Evolutionary conservation across 2,888 invertebrate species (phyloP).

Genomic region (Neoitamus cyanurus): DNA sequence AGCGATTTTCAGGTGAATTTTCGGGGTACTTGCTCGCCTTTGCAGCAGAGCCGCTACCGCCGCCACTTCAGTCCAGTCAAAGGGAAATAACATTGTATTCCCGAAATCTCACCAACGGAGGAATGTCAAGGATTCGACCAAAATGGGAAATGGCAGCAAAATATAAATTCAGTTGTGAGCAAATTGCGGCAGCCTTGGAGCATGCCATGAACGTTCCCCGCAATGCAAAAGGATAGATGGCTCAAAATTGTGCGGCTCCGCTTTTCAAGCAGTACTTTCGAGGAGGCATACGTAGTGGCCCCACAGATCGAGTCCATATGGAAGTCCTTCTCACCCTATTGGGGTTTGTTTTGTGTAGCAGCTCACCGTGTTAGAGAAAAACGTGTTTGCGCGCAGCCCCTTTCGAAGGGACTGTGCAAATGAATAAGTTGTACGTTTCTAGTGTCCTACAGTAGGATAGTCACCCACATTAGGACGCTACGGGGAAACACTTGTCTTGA

Average conservation of each 20-base stretch:
- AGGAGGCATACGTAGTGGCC: not conserved
- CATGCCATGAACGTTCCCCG: no score
- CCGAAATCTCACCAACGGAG: not conserved
- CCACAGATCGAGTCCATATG: not conserved
- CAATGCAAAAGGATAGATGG: not conserved
- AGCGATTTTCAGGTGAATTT: constrained; percentile 14
- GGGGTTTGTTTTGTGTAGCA: not conserved
- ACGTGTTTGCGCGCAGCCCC: not conserved
- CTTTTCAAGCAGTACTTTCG: not conserved
- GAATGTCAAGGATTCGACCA: not conserved
- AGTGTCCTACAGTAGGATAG: not conserved
- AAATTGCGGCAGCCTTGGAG: not conserved
- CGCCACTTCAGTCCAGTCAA: not conserved
- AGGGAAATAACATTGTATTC: not conserved
- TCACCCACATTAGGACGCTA: not conserved
- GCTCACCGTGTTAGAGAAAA: not conserved
- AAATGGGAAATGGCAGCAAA: not conserved
- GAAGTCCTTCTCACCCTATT: not conserved
- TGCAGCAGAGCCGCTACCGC: not conserved
- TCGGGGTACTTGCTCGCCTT: not conserved
- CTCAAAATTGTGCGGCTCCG: not conserved
- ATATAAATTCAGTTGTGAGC: not conserved
- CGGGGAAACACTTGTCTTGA: not conserved
- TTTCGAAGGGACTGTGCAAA: not conserved
- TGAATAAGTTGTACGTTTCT: not conserved